A percentile compares a stretch with the other conserved stretches of the same genome.
Evolutionary conservation across 2,888 invertebrate genomes (phyloP).

Genomic region (Baccha elongata): DNA sequence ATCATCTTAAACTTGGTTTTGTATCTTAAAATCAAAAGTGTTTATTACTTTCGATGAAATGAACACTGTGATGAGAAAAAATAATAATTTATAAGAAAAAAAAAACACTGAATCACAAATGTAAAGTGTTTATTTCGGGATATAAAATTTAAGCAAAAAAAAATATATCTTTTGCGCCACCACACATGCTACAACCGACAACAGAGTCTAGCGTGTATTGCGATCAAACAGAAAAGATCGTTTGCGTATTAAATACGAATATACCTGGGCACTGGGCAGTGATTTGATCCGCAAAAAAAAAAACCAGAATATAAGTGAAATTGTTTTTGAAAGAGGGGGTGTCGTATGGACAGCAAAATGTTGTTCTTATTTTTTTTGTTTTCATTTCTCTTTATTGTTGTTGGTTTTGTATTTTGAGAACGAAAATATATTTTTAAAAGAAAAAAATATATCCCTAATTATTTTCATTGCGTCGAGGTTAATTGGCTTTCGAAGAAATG

Average conservation of each 20-base stretch:
- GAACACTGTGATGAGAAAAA: constrained; percentile 23
- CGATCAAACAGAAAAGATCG: constrained; percentile 37
- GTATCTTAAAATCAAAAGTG: constrained; percentile 39
- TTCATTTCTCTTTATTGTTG: too few species aligned
- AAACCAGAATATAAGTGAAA: constrained; percentile 11
- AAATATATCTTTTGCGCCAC: constrained; percentile 1
- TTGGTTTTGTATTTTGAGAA: too few species aligned
- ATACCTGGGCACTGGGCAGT: constrained; percentile 10
- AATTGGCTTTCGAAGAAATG: constrained; percentile 65
- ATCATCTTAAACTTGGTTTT: too few species aligned
- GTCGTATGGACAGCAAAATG: background rate
- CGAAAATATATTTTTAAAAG: constrained; percentile 16
- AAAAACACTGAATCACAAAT: constrained; percentile 35
- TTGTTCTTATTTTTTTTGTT: too few species aligned
- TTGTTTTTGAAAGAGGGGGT: background rate
- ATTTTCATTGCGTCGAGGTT: constrained; percentile 65
- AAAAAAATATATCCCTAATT: constrained; percentile 34
- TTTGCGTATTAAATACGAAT: background rate
- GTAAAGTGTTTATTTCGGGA: constrained; percentile 49
- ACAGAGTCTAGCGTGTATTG: background rate
- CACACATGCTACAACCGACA: background rate
- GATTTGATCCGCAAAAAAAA: background rate
- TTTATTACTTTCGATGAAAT: constrained; percentile 34
- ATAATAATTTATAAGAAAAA: constrained; percentile 7
- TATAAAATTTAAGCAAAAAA: constrained; percentile 48